A percentile compares a stretch with the other conserved stretches of the same genome.
Evolutionary conservation across 2,113 vertebrate genomes (phyloP).

Genomic region (Onychorhynchus coronatus): DNA sequence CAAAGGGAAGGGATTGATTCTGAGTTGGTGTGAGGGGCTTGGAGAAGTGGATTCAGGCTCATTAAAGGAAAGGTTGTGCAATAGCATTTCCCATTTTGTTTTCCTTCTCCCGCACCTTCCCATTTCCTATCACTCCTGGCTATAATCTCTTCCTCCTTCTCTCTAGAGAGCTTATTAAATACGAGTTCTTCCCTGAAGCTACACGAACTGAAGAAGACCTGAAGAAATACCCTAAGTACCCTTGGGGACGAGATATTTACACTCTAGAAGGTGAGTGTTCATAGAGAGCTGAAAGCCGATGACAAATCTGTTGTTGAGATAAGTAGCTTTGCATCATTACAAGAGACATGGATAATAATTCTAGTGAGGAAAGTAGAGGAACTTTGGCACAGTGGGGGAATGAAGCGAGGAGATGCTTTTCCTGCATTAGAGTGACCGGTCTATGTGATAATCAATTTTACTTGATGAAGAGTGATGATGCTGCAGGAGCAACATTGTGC

Average conservation of each 20-base stretch:
- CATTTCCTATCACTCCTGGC: background rate
- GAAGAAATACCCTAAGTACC: slow-evolving; percentile 89
- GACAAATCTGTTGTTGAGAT: background rate
- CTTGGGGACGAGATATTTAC: slow-evolving; percentile 97
- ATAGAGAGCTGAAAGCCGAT: background rate
- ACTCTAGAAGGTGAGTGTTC: slow-evolving; percentile 87
- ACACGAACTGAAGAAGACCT: slow-evolving; percentile 91
- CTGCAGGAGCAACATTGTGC: background rate
- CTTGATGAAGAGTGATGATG: background rate
- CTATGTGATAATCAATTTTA: background rate
- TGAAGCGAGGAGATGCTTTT: background rate
- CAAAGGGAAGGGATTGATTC: background rate
- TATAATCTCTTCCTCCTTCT: slow-evolving; percentile 32
- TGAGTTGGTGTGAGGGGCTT: background rate
- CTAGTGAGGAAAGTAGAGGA: background rate
- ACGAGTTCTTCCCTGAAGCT: slow-evolving; percentile 98
- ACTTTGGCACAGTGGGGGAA: background rate
- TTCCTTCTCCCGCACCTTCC: background rate
- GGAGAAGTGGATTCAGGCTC: background rate
- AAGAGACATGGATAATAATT: background rate
- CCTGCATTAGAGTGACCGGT: background rate
- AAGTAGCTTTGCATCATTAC: background rate
- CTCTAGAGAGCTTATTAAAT: slow-evolving; percentile 93
- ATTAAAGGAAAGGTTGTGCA: background rate
- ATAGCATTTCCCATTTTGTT: background rate